Conservation (phyloP, 2,888 invertebrate genomes). For the Trilocha varians region DNA sequence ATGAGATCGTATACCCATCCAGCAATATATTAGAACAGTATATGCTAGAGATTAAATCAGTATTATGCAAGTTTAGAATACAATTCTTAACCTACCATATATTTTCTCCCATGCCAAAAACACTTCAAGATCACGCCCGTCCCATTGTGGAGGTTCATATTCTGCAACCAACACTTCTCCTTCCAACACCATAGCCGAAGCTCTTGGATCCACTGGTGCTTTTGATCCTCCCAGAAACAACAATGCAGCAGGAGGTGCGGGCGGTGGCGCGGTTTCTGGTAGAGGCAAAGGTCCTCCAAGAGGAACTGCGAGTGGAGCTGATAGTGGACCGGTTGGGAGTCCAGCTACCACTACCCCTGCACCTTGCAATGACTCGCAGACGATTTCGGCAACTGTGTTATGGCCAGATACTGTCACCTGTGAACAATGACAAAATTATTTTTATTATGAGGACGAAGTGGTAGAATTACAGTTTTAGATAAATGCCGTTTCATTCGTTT, state of each 20-base stretch:
- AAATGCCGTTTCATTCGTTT: no score
- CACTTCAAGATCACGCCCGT: constrained; percentile 64
- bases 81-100: constrained; percentile 43
- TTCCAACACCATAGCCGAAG: constrained; percentile 71
- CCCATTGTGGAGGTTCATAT: constrained; percentile 69
- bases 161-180: constrained; percentile 78
- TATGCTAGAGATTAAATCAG: no score
- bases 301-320: constrained; percentile 41
- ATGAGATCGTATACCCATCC: no score
- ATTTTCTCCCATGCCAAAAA: constrained; percentile 67
- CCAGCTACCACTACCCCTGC: constrained; percentile 55
- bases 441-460: background rate
- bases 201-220: constrained; percentile 75
- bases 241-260: constrained; percentile 53
- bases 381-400: constrained; percentile 60
- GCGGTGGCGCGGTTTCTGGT: constrained; percentile 30
- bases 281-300: constrained; percentile 40
- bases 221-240: constrained; percentile 76
- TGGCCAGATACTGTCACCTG: constrained; percentile 59
- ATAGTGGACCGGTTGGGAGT: constrained; percentile 50
- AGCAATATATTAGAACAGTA: no score
- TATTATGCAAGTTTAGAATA: no score
- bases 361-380: constrained; percentile 57
- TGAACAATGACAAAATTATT: constrained; percentile 18
- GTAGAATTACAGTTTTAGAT: background rate